Base-by-base conservation (phyloP, 53 echinoderm and acorn worm species). In the Zoroaster sp. region DNA sequence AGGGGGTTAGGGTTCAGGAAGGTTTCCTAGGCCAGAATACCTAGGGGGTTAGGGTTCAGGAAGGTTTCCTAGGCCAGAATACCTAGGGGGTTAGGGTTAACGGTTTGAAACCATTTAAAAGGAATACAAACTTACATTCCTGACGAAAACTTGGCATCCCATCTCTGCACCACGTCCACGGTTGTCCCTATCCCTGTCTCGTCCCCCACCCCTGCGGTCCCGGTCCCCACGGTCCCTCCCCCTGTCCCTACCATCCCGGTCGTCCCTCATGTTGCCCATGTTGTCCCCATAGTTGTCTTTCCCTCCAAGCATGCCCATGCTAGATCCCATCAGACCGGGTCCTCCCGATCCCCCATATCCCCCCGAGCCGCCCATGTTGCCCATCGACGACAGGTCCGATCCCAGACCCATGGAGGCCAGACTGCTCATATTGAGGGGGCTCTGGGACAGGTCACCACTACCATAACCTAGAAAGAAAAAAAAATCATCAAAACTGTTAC, bases 71-170 rank as follows among this genome's bases (percentile, higher is more conserved):
- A n/a, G n/a, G n/a, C n/a, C n/a, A n/a, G n/a, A n/a, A n/a, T n/a
- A n/a, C n/a, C n/a, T n/a, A n/a, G n/a, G n/a, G n/a, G n/a, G n/a
- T n/a, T n/a, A n/a, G n/a, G n/a, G n/a, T n/a, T n/a, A n/a, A n/a
- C n/a, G n/a, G n/a, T n/a, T n/a, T n/a, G n/a, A n/a, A n/a, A n/a
- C n/a, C n/a, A n/a, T n/a, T n/a, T n/a, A n/a, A n/a, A n/a, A n/a
- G n/a, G n/a, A n/a, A n/a, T 30, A 28, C 39, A 78, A 40, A 91
- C 98, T 98, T 73, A 98, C 98, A 87, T 98, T 98, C 37, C 96
- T 88, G 69, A 98, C 93, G 73, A 98, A 96, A 15, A 98, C 91
- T 66, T 96, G 96, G 30, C 91, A 92, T 35, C 96, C 94, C 8
- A 59, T 55, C 44, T 96, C 94, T 37, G 6, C 69, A 15, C 89